Base-by-base conservation (phyloP, 2,797 vertebrate genomes). In the Microtus obscurus region DNA sequence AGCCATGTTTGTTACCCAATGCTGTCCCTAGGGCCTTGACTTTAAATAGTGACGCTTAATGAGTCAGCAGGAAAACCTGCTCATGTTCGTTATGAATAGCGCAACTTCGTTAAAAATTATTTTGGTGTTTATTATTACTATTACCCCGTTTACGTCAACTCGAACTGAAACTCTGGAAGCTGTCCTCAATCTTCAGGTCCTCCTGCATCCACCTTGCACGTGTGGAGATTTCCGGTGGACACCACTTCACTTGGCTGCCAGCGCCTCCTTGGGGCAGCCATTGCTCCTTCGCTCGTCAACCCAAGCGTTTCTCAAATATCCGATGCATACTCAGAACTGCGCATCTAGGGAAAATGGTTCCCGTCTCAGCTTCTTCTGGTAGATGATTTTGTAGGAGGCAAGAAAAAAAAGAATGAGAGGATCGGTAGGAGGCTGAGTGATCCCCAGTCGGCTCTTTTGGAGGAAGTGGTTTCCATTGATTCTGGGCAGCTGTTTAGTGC, bases 401-500 rank as follows among this genome's bases (percentile, higher is more conserved):
- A 94, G 85, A 79, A 90, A 56, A 56, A 56, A 45, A 67, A 74
- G n/a, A 71, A 43, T 5, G 61, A 29, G 43, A 90, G 73, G 59
- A 48, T 19, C 92, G 90, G 48, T 37, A 45, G 80, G 61, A 37
- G 31, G 71, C 59, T n/a, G 79, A 95, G 65, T 87, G 83, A 78
- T 53, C 82, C 79, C 76, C 56, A 7, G 73, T 53, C 71, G 91
- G 78, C 86, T 63, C 83, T 88, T 94, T 91, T 85, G 14, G 21
- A 56, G 96, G 87, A 91, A 71, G 37, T 14, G 61, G 27, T 92
- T 93, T 95, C 17, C 67, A 95, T 74, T 45, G 95, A 96, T 95
- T 92, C 93, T 92, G 89, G 48, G 59, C 65, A 93, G 71, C 73
- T 92, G 90, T 91, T 97, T 87, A 92, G 89, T 95, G 79, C 93